Percentiles rank a stretch among this genome's conserved stretches.
These are phyloP conservation scores for Zapornia atra DNA, from an alignment of 2,113 vertebrate genomes.

Conservation along the genomic window DNA sequence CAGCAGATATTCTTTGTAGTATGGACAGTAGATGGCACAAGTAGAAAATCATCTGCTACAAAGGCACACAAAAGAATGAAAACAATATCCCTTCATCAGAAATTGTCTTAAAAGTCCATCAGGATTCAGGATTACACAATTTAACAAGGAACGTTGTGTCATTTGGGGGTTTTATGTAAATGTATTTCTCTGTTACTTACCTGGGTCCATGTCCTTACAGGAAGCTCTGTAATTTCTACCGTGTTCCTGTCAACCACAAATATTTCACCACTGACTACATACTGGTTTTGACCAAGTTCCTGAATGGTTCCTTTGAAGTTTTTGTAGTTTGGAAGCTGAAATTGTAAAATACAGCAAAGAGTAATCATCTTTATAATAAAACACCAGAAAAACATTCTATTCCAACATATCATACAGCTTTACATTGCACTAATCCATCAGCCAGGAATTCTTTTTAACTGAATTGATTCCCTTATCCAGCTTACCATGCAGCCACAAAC, in stretches of 20 bases:
- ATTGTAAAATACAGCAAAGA: not conserved
- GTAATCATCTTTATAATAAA: not conserved
- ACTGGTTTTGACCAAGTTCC: slow-evolving; percentile 96
- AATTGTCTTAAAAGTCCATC: not conserved
- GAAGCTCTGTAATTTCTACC: slow-evolving; percentile 97
- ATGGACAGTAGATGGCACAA: not conserved
- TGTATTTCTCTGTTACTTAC: slow-evolving; percentile 63
- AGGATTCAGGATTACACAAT: not conserved
- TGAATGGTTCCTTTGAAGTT: slow-evolving; percentile 95
- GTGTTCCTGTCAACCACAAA: slow-evolving; percentile 95
- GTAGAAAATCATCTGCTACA: not conserved
- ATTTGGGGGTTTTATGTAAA: not conserved
- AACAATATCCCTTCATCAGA: not conserved
- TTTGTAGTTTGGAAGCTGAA: slow-evolving; percentile 96
- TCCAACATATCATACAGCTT: not conserved
- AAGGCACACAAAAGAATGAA: not conserved
- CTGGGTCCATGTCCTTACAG: slow-evolving; percentile 98
- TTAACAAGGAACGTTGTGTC: not conserved
- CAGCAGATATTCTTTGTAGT: not conserved
- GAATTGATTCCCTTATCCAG: slow-evolving; percentile 28
- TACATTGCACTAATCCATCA: not conserved
- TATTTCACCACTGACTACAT: slow-evolving; percentile 94
- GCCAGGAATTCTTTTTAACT: not conserved
- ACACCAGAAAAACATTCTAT: not conserved
- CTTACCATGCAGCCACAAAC: slow-evolving; percentile 11